phyloP scores from a whole-genome alignment of 2,113 vertebrate genomes.

The Xenopus laevis region DNA sequence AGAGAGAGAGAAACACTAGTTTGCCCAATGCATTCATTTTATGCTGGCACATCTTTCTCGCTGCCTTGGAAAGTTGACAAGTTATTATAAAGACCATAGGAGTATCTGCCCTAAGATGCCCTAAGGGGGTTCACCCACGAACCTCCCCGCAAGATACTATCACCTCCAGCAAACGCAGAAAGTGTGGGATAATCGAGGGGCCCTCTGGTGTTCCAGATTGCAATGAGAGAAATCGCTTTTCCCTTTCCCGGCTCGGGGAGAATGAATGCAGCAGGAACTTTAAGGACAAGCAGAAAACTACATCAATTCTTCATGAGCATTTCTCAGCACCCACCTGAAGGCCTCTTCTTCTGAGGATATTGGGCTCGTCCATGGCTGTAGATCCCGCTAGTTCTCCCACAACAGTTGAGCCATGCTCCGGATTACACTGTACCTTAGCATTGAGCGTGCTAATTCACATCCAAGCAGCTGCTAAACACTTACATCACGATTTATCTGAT shows the following conservation, averaged over 20 bases:
- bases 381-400: constrained; percentile 65
- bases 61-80: too few species aligned
- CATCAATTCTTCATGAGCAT: neutral
- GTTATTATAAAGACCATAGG: too few species aligned
- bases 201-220: neutral
- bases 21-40: too few species aligned
- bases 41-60: too few species aligned
- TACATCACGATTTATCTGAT: constrained; percentile 89
- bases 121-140: neutral
- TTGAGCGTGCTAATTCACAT: constrained; percentile 75
- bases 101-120: too few species aligned
- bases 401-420: constrained; percentile 72
- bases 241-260: constrained; percentile 17
- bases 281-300: constrained; percentile 24
- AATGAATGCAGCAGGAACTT: constrained; percentile 56
- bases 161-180: neutral
- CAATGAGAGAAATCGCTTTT: neutral
- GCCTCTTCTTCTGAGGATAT: constrained; percentile 87
- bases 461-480: constrained; percentile 85
- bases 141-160: neutral
- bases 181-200: neutral
- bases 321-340: constrained; percentile 78
- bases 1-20: too few species aligned
- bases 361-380: constrained; percentile 84
- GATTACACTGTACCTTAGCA: constrained; percentile 56